Evolutionary conservation across 2,113 vertebrate genomes (phyloP).

Genomic region (Beaufortia kweichowensis): DNA sequence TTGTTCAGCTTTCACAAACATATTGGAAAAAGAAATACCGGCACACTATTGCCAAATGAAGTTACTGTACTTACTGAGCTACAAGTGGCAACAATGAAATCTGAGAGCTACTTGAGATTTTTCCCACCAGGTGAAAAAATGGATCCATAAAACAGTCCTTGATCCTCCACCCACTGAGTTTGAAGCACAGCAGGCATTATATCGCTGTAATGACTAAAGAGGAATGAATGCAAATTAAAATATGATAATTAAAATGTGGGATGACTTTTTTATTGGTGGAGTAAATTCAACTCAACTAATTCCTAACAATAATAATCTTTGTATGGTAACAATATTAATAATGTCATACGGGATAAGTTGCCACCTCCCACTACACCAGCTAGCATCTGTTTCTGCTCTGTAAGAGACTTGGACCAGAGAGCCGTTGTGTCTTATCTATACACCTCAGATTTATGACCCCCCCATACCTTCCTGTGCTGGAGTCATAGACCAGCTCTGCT

Average conservation of each 20-base stretch:
- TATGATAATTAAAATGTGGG: background rate
- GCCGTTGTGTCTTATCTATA: slow-evolving; percentile 58
- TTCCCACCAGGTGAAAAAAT: slow-evolving; percentile 23
- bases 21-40: background rate
- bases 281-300: too few relatives aligned
- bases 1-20: background rate
- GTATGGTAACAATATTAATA: background rate
- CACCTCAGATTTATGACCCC: slow-evolving; percentile 67
- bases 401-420: slow-evolving; percentile 41
- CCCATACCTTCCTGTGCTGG: slow-evolving; percentile 36
- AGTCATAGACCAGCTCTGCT: slow-evolving; percentile 14
- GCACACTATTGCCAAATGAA: slow-evolving; percentile 11
- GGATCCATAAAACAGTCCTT: slow-evolving; percentile 18
- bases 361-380: slow-evolving; percentile 31
- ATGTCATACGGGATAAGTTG: background rate
- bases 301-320: background rate
- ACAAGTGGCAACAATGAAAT: slow-evolving; percentile 31
- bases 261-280: too few relatives aligned
- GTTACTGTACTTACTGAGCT: background rate
- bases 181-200: background rate
- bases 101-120: slow-evolving; percentile 10
- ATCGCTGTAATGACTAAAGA: background rate
- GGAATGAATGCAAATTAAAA: background rate
- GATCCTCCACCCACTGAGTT: slow-evolving; percentile 1
- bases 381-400: slow-evolving; percentile 48